These are phyloP conservation scores for Battus philenor DNA, from an alignment of 1,140 invertebrate species.

Conservation along the genomic window DNA sequence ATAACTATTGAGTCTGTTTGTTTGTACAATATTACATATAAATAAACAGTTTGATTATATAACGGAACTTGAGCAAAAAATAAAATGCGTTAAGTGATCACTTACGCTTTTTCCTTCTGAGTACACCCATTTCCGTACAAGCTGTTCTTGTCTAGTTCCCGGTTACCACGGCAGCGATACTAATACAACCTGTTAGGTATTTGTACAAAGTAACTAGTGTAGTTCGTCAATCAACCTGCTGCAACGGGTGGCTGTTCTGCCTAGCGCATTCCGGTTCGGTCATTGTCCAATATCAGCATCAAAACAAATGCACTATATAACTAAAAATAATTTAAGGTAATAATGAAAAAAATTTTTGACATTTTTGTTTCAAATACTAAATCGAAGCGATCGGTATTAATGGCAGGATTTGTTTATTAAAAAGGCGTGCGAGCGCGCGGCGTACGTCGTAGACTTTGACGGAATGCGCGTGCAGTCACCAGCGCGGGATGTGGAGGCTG, in stretches of 20 bases:
- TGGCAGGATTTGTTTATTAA: no score
- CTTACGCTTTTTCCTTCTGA: constrained; percentile 70
- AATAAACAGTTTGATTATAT: no score
- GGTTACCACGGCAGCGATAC: constrained; percentile 26
- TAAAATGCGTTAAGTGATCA: constrained; percentile 25
- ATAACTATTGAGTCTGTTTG: no score
- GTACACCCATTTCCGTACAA: constrained; percentile 61
- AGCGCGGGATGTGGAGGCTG: constrained; percentile 56
- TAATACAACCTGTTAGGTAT: constrained; percentile 17
- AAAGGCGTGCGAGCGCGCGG: constrained; percentile 40
- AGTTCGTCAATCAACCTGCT: constrained; percentile 44
- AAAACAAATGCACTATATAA: constrained; percentile 13
- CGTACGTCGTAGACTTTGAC: constrained; percentile 54
- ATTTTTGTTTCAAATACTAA: no score
- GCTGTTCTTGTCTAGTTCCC: constrained; percentile 32
- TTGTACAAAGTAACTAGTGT: constrained; percentile 31
- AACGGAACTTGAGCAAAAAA: no score
- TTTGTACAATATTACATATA: no score
- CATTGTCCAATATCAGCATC: constrained; percentile 41
- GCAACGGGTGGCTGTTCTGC: constrained; percentile 34
- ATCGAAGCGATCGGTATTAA: no score
- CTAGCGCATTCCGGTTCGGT: constrained; percentile 53
- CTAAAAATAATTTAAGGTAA: background rate
- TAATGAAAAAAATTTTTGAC: background rate
- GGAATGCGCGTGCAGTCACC: constrained; percentile 57